These are phyloP conservation scores for Artibeus lituratus DNA, from an alignment of 2,797 vertebrate genomes.

Conservation along the genomic window DNA sequence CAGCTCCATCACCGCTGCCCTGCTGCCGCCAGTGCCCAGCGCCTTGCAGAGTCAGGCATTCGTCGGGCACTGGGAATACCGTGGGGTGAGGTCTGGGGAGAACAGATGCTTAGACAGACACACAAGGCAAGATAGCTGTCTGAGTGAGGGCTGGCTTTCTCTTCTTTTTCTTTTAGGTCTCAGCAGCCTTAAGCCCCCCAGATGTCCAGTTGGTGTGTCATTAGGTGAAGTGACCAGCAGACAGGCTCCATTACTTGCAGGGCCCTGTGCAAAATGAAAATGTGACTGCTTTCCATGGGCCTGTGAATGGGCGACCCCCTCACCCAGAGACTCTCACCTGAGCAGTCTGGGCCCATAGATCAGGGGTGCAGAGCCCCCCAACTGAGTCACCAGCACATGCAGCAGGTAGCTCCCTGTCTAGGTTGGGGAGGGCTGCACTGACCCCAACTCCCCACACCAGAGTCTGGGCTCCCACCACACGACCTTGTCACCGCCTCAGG, in stretches of 20 bases:
- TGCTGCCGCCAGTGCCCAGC: not conserved
- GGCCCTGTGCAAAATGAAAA: not conserved
- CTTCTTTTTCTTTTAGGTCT: not conserved
- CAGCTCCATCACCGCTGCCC: not conserved
- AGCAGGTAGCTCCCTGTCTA: not conserved
- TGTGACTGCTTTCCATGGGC: not conserved
- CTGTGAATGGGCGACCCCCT: not conserved
- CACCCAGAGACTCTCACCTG: not conserved
- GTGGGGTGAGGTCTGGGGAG: not conserved
- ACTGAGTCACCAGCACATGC: not conserved
- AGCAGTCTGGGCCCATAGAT: not conserved
- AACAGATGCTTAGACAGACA: not conserved
- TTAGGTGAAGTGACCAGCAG: not conserved
- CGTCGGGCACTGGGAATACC: not conserved
- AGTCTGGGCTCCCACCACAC: accelerated
- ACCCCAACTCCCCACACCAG: no score
- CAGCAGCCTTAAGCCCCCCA: not conserved
- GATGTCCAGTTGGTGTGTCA: not conserved
- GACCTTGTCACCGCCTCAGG: not conserved
- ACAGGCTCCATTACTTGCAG: not conserved
- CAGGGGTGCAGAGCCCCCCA: accelerated
- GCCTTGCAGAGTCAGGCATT: not conserved
- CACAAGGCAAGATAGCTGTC: accelerated
- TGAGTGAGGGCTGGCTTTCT: not conserved
- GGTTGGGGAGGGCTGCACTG: not conserved